Conservation (phyloP, 2,113 vertebrate genomes). For the Speoplatyrhinus poulsoni region DNA sequence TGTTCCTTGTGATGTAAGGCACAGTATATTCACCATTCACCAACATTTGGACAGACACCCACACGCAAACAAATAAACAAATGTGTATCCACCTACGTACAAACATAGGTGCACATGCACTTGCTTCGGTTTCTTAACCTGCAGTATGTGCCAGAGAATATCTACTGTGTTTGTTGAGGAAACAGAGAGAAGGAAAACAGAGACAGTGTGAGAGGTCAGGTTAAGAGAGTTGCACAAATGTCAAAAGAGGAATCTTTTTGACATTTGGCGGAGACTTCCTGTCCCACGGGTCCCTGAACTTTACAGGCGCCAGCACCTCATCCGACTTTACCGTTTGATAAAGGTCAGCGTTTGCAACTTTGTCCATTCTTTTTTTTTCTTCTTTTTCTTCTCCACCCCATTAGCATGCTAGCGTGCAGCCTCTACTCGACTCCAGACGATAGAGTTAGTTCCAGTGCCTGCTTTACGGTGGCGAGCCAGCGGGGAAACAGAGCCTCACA, state of each 20-base stretch:
- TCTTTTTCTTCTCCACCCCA: neutral
- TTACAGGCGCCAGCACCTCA: constrained; percentile 5
- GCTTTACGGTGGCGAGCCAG: neutral
- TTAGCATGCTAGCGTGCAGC: neutral
- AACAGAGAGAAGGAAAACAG: neutral
- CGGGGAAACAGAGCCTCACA: too few relatives aligned
- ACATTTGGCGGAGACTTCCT: constrained; percentile 2
- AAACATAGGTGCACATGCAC: too few relatives aligned
- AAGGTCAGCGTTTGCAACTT: constrained; percentile 39
- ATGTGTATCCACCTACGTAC: too few relatives aligned
- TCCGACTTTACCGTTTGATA: constrained; percentile 12
- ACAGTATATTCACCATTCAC: too few relatives aligned
- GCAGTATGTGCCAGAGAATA: too few relatives aligned
- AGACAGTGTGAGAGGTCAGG: neutral
- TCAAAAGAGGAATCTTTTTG: constrained; percentile 1
- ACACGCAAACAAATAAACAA: too few relatives aligned
- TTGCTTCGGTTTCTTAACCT: too few relatives aligned
- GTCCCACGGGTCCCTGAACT: constrained; percentile 12
- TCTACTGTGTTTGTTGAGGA: neutral
- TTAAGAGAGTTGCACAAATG: constrained; percentile 12
- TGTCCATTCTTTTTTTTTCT: neutral
- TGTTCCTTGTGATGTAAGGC: too few relatives aligned
- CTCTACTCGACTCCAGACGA: too few relatives aligned
- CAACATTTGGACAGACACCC: too few relatives aligned
- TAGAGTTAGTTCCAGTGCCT: neutral